Evolutionary conservation across 2,797 vertebrate genomes (phyloP), one percentile per base, ranked within the genome.

Genomic region (Erpetoichthys calabaricus): DNA sequence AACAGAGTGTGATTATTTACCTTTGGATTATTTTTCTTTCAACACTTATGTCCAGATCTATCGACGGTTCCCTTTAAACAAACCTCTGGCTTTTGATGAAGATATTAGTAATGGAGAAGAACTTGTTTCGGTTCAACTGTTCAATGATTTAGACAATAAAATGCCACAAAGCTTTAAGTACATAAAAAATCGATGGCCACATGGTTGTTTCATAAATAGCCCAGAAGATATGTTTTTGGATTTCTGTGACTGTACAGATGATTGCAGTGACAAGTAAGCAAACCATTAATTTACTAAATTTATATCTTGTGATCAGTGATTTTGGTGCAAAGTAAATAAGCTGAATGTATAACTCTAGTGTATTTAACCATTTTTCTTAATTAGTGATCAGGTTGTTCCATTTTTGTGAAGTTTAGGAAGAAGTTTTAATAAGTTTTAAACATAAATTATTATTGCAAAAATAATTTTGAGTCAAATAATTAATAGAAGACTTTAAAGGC

Each of bases 1-100:
- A 61, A 88, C 92, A 0, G 68, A 85, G 56, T 88, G 83, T 71
- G 77, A 72, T 56, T 64, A 86, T 67, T 77, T 98, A 62, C 90
- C 84, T 78, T 71, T 86, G 51, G 86, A 92, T 64, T 78, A 90
- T 66, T 98, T 98, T 73, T 93, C 88, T 67, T 97, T 97, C 69
- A 89, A 86, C 73, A 79, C 83, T 0, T 75, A 73, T 0, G 80
- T 97, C 3, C 78, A 75, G 49, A 59, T 91, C 63, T 78, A 88
- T 62, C 76, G 82, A 68, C 65, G 67, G 54, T n/a, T 60, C 0
- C 45, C 45, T 53, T 66, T 63, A 51, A 43, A 69, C 0, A 46
- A 84, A 0, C 64, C 71, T 10, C 60, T 82, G 0, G 68, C 80
- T 66, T 82, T 72, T 59, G 86, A 88, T 62, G 58, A 69, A 7